phyloP scores from a whole-genome alignment of 2,113 vertebrate genomes.

The Chloropsis cyanopogon region DNA sequence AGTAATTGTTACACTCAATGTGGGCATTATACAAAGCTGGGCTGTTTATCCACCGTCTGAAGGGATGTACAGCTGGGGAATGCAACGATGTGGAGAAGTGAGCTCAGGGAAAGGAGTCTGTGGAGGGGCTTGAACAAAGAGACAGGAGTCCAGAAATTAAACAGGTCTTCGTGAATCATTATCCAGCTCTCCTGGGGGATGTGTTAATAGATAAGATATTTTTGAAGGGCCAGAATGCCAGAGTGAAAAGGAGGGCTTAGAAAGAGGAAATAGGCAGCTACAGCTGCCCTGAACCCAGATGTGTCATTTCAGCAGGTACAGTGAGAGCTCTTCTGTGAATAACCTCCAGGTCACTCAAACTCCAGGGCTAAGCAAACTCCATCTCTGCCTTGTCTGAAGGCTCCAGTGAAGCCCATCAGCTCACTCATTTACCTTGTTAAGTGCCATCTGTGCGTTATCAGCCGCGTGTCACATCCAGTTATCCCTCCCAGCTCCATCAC shows the following conservation, averaged over 20 bases:
- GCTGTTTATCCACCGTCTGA: neutral
- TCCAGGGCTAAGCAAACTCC: neutral
- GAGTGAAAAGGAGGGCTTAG: neutral
- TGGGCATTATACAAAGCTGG: neutral
- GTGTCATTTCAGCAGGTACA: neutral
- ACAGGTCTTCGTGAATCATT: neutral
- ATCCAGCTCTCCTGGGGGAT: neutral
- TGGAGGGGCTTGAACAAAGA: neutral
- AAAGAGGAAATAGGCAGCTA: neutral
- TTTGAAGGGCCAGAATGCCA: neutral
- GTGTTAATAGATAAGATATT: neutral
- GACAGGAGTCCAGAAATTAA: neutral
- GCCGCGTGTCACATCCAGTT: slow-evolving; percentile 13
- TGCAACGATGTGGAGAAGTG: neutral
- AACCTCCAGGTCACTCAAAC: neutral
- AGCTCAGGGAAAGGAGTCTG: neutral
- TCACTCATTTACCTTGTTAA: slow-evolving; percentile 56
- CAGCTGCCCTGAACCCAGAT: neutral
- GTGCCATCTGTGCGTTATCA: slow-evolving; percentile 38
- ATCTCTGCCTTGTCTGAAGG: neutral
- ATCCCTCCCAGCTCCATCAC: slow-evolving; percentile 22
- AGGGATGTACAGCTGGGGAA: neutral
- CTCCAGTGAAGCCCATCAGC: slow-evolving; percentile 39
- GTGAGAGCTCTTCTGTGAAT: neutral
- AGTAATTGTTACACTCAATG: neutral